These are phyloP conservation scores for Momotus momota DNA, from an alignment of 2,797 vertebrate genomes.

Conservation along the genomic window DNA sequence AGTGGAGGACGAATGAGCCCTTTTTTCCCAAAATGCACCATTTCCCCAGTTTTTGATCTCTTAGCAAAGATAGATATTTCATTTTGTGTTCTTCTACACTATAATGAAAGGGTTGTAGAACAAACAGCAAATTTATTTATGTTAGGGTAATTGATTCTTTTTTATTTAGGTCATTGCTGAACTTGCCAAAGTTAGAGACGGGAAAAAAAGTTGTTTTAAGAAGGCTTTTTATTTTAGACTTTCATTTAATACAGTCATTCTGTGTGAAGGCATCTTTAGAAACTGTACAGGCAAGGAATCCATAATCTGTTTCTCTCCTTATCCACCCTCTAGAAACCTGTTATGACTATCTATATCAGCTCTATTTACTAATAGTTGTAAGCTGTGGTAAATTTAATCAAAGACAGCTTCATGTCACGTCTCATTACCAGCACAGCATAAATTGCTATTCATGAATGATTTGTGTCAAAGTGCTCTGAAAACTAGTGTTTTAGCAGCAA, in stretches of 20 bases:
- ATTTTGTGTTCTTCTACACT: not conserved
- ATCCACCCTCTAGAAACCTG: not conserved
- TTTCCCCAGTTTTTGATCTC: constrained; percentile 30
- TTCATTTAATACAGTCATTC: not conserved
- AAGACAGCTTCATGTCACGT: constrained; percentile 3
- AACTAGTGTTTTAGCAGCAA: constrained; percentile 49
- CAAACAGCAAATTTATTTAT: constrained; percentile 38
- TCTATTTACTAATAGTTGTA: constrained; percentile 35
- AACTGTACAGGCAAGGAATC: not conserved
- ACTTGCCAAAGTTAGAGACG: not conserved
- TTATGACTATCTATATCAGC: not conserved
- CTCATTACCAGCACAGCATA: constrained; percentile 14
- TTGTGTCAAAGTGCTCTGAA: constrained; percentile 56
- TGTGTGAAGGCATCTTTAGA: not conserved
- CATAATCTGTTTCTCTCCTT: not conserved
- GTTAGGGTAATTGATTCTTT: constrained; percentile 40
- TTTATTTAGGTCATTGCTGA: constrained; percentile 42
- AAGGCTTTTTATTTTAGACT: constrained; percentile 10
- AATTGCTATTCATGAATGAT: constrained; percentile 43
- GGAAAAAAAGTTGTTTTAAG: not conserved
- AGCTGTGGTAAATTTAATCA: constrained; percentile 63
- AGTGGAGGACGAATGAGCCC: not conserved
- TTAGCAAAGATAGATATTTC: not conserved
- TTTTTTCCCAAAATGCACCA: not conserved
- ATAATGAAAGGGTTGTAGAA: constrained; percentile 28